Percentiles rank a stretch among this genome's conserved stretches.
phyloP scores from a whole-genome alignment of 2,888 invertebrate genomes.

The Agelastica alni region DNA sequence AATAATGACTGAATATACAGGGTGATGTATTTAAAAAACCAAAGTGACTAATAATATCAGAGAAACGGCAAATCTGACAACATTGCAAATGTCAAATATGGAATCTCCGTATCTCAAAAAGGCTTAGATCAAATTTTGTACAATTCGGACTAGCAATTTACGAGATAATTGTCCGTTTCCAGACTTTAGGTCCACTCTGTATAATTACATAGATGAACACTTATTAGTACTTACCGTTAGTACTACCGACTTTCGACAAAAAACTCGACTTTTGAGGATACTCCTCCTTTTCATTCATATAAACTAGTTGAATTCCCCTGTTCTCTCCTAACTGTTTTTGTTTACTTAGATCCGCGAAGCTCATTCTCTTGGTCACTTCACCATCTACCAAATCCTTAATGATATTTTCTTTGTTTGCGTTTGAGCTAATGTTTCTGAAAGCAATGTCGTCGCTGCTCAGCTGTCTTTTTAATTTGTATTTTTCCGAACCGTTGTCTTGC shows the following conservation, averaged over 20 bases:
- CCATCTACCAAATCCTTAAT: conserved; percentile 65
- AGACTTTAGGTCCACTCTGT: too few species aligned
- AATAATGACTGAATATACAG: too few species aligned
- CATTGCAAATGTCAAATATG: too few species aligned
- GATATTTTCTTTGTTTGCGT: conserved; percentile 59
- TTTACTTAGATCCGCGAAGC: conserved; percentile 74
- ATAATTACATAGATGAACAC: too few species aligned
- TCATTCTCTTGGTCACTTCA: conserved; percentile 63
- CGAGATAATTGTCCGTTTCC: too few species aligned
- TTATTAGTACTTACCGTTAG: conserved; percentile 45
- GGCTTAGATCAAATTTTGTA: too few species aligned
- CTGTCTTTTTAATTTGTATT: conserved; percentile 61
- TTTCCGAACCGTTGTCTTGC: conserved; percentile 65
- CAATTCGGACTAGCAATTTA: too few species aligned
- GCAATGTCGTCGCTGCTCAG: conserved; percentile 65
- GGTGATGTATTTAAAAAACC: too few species aligned
- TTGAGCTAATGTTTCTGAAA: conserved; percentile 52
- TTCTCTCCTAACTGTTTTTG: conserved; percentile 61
- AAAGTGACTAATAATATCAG: too few species aligned
- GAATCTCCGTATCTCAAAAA: too few species aligned
- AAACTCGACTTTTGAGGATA: conserved; percentile 46
- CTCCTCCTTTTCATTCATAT: conserved; percentile 65
- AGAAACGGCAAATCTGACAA: too few species aligned
- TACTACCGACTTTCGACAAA: conserved; percentile 41
- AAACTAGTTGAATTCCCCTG: conserved; percentile 62